phyloP scores from a whole-genome alignment of 2,113 vertebrate species.

The Leptosomus discolor region DNA sequence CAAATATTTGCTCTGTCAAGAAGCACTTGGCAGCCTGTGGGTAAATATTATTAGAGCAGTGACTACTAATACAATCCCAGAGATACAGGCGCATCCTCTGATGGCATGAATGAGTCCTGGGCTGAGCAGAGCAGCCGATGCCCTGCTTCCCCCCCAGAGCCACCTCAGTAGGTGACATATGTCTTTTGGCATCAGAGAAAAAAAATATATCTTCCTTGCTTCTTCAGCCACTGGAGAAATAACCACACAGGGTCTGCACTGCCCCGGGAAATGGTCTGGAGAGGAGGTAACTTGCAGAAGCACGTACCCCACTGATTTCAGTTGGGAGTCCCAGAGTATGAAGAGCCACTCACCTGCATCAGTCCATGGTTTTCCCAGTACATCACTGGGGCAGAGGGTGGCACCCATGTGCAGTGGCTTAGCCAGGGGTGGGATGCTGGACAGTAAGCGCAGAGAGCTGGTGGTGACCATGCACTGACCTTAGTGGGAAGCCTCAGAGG shows the following conservation, averaged over 20 bases:
- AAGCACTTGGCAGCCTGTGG: background rate
- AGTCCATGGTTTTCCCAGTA: background rate
- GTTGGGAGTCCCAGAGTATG: background rate
- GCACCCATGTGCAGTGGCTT: accelerated
- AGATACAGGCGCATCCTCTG: background rate
- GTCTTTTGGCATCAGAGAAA: background rate
- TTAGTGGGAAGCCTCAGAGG: background rate
- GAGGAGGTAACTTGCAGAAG: background rate
- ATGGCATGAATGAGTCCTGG: background rate
- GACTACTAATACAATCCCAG: background rate
- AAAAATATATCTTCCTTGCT: background rate
- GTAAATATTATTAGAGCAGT: background rate
- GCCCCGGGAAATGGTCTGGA: background rate
- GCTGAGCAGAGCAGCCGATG: background rate
- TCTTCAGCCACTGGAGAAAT: background rate
- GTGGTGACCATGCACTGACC: accelerated
- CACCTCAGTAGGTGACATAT: background rate
- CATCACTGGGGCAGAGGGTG: background rate
- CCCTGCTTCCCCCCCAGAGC: accelerated
- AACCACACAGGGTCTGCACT: accelerated
- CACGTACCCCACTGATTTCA: background rate
- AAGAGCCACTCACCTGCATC: background rate
- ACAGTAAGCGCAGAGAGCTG: accelerated
- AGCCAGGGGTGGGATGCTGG: background rate
- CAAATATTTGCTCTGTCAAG: background rate